These are phyloP conservation scores for Delia radicum DNA, from an alignment of 1,140 invertebrate species.

Conservation along the genomic window DNA sequence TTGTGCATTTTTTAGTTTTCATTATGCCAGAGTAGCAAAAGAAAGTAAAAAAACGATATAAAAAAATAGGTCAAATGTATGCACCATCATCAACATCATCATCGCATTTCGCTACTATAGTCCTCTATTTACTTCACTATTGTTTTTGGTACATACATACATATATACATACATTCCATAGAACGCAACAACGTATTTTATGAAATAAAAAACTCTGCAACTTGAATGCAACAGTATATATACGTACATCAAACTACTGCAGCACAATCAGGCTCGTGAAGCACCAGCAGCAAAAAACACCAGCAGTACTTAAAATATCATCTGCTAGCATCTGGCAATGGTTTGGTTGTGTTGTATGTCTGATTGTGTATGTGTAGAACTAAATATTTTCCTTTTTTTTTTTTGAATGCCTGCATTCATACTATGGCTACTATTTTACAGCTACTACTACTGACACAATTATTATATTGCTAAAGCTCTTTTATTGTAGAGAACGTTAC, in stretches of 20 bases:
- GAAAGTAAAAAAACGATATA: background rate
- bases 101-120: constrained; percentile 28
- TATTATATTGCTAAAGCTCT: constrained; percentile 36
- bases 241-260: no score
- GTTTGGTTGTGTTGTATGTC: no score
- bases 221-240: background rate
- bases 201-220: background rate
- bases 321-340: no score
- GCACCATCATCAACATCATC: constrained; percentile 30
- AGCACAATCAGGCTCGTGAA: no score
- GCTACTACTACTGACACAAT: constrained; percentile 32
- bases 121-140: background rate
- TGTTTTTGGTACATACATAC: no score
- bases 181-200: background rate
- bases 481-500: constrained; percentile 37
- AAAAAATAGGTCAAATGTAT: constrained; percentile 24
- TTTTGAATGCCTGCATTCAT: no score
- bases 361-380: no score
- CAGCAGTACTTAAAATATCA: no score
- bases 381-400: no score
- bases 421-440: background rate
- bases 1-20: background rate
- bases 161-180: no score
- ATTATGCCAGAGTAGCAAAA: background rate
- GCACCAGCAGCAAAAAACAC: no score